Evolutionary conservation across 2,888 invertebrate genomes (phyloP).

Genomic region (Hydrotaea cyrtoneurina): DNA sequence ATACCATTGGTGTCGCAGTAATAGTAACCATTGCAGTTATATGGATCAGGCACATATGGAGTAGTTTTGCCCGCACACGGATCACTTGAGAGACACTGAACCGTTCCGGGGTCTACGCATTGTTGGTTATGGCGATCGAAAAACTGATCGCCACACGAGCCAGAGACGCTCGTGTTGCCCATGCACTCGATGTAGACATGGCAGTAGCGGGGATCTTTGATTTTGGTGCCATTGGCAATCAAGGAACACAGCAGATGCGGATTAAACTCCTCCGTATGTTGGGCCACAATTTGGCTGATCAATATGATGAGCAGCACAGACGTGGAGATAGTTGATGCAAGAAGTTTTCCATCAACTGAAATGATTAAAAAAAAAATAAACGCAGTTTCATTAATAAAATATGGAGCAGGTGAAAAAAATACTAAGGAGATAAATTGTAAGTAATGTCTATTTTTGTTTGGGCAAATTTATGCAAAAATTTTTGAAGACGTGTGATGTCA

Average conservation of each 20-base stretch:
- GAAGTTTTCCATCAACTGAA: not conserved
- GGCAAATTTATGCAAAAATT: too few species aligned
- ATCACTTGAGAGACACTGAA: conserved; percentile 73
- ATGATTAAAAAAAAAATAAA: not conserved
- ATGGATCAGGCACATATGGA: conserved; percentile 75
- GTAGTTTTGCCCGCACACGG: conserved; percentile 71
- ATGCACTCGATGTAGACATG: conserved; percentile 74
- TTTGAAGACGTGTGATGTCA: too few species aligned
- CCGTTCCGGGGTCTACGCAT: conserved; percentile 69
- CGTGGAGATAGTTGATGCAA: not conserved
- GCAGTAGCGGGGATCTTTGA: conserved; percentile 76
- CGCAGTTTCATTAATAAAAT: too few species aligned
- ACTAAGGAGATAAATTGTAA: too few species aligned
- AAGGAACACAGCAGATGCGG: conserved; percentile 71
- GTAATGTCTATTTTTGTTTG: too few species aligned
- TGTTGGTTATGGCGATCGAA: conserved; percentile 71
- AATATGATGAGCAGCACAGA: not conserved
- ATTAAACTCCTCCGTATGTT: conserved; percentile 68
- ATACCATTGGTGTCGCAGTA: conserved; percentile 74
- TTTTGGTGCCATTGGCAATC: conserved; percentile 73
- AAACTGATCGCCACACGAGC: conserved; percentile 71
- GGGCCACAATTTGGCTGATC: not conserved
- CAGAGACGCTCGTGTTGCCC: conserved; percentile 70
- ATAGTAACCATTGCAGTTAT: conserved; percentile 75
- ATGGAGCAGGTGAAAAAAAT: too few species aligned